Conservation (phyloP, 2,113 vertebrate genomes). For the Dunckerocampus dactyliophorus region DNA sequence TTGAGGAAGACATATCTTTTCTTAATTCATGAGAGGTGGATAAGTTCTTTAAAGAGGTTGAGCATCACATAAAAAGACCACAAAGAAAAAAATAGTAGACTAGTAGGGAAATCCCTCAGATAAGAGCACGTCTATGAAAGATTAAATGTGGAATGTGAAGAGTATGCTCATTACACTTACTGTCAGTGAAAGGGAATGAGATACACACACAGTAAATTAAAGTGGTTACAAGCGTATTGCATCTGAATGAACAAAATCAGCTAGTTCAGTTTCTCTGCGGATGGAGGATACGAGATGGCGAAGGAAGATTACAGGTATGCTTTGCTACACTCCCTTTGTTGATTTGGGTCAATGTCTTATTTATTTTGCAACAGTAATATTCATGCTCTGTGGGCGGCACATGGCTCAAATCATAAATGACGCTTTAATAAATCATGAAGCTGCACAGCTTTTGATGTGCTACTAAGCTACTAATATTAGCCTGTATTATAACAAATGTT, state of each 20-base stretch:
- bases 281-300: neutral
- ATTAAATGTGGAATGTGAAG: slow-evolving; percentile 25
- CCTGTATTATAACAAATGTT: neutral
- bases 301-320: neutral
- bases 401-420: slow-evolving; percentile 1
- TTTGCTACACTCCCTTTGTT: neutral
- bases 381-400: neutral
- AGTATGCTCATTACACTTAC: slow-evolving; percentile 2
- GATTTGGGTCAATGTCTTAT: slow-evolving; percentile 5
- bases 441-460: neutral
- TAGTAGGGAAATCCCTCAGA: slow-evolving; percentile 29
- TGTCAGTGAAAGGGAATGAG: slow-evolving; percentile 13
- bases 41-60: slow-evolving; percentile 21
- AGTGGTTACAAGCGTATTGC: slow-evolving; percentile 11
- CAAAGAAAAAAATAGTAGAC: neutral
- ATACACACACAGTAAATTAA: slow-evolving; percentile 12
- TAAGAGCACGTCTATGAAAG: slow-evolving; percentile 22
- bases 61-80: slow-evolving; percentile 14
- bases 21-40: slow-evolving; percentile 32
- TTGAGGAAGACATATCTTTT: slow-evolving; percentile 17
- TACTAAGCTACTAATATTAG: neutral
- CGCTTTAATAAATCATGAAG: slow-evolving; percentile 4
- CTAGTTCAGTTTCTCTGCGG: neutral
- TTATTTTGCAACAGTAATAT: neutral
- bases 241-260: slow-evolving; percentile 12